A percentile compares a stretch with the other conserved stretches of the same genome.
phyloP scores from a whole-genome alignment of 1,140 invertebrate genomes.

The Halictus rubicundus region DNA sequence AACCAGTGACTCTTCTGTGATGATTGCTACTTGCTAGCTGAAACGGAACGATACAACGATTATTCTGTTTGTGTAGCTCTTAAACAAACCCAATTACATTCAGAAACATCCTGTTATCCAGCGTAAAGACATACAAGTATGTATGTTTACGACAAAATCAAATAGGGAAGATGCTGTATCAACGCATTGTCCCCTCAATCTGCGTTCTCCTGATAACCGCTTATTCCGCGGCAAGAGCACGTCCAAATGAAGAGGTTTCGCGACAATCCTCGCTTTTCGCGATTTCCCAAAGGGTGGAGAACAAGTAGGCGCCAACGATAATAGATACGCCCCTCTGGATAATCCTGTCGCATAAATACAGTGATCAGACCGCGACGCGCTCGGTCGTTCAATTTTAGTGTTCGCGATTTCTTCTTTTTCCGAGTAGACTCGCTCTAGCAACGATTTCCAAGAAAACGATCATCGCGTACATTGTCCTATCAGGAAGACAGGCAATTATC shows the following conservation, averaged over 20 bases:
- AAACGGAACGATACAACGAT: too few relatives aligned
- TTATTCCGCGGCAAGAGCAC: background rate
- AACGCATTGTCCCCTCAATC: too few relatives aligned
- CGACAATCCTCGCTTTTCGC: background rate
- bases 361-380: constrained; percentile 37
- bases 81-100: too few relatives aligned
- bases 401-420: background rate
- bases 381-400: constrained; percentile 32
- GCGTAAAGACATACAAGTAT: too few relatives aligned
- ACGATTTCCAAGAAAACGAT: too few relatives aligned
- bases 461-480: background rate
- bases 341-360: constrained; percentile 55
- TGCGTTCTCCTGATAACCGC: background rate
- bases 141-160: too few relatives aligned
- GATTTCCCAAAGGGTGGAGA: background rate
- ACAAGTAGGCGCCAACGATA: constrained; percentile 35
- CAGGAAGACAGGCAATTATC: background rate
- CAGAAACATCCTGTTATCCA: too few relatives aligned
- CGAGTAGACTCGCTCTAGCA: too few relatives aligned
- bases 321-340: constrained; percentile 42
- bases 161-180: too few relatives aligned
- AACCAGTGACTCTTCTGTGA: too few relatives aligned
- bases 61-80: too few relatives aligned
- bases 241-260: background rate
- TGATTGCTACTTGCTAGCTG: too few relatives aligned